A percentile compares a stretch with the other conserved stretches of the same genome.
phyloP scores from a whole-genome alignment of 2,797 vertebrate species.

The Microctenopoma lineatum region DNA sequence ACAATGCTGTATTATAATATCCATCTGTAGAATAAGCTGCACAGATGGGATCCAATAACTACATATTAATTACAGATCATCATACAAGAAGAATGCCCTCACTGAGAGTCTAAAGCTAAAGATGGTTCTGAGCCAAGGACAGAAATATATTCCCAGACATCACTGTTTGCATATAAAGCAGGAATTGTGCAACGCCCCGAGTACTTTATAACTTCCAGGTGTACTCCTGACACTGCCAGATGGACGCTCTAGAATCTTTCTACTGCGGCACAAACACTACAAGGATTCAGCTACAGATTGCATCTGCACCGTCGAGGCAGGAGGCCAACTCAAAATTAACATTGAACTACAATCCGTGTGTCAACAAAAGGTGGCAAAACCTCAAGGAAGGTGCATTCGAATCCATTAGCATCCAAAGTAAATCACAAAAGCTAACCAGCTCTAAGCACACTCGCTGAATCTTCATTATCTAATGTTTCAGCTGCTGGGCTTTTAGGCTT shows the following conservation, averaged over 20 bases:
- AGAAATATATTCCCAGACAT: not conserved
- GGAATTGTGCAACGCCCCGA: not conserved
- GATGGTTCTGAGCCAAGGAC: slow-evolving; percentile 16
- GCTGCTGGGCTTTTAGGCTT: slow-evolving; percentile 68
- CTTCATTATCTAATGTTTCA: slow-evolving; percentile 67
- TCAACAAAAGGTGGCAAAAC: slow-evolving; percentile 27
- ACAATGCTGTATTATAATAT: not conserved
- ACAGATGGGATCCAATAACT: slow-evolving; percentile 13
- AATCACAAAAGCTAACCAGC: slow-evolving; percentile 51
- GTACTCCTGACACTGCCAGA: slow-evolving; percentile 34
- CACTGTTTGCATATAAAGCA: slow-evolving; percentile 57
- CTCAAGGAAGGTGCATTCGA: slow-evolving; percentile 12
- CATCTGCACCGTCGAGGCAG: slow-evolving; percentile 16
- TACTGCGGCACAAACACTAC: not conserved
- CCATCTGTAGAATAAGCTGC: not conserved
- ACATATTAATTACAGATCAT: slow-evolving; percentile 4
- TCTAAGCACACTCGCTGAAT: slow-evolving; percentile 49
- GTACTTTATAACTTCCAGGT: slow-evolving; percentile 53
- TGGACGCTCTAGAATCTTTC: slow-evolving; percentile 29
- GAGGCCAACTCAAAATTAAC: not conserved
- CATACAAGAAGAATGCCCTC: not conserved
- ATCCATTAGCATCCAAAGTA: slow-evolving; percentile 15
- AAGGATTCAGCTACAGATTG: not conserved
- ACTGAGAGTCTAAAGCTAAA: not conserved
- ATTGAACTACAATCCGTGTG: not conserved